Base-by-base conservation (phyloP, 2,797 vertebrate species). In the Pterois miles region DNA sequence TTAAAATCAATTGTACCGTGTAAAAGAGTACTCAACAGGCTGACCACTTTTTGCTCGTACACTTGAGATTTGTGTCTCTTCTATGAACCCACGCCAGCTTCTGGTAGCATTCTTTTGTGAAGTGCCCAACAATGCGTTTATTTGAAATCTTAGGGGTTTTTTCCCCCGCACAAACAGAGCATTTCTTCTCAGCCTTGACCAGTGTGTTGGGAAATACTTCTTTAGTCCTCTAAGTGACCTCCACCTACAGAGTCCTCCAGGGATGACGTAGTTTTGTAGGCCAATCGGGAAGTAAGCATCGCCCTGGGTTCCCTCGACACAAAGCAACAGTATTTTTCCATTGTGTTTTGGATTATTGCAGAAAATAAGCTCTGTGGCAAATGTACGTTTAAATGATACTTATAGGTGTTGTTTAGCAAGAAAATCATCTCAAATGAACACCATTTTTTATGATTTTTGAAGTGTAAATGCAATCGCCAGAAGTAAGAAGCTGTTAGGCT, bases 11-110 rank as follows among this genome's bases (percentile, higher is more conserved):
- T 71, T 68, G 10, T 48, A 29, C 40, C 31, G 8, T 50, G 13
- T 36, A 25, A 53, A 67, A 53, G 48, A 54, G 50, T 25, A 9
- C 57, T 64, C 10, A 3, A 23, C 31, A 54, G 62, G 27, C 71
- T 57, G 78, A 58, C 71, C 4, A 16, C 57, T 29, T 78, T 71
- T 76, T 73, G 58, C 33, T 62, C 46, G 7, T 46, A 63, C 81
- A 64, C 71, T 64, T 20, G 73, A 71, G 78, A 84, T 27, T 4
- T 23, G 4, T 23, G 33, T 70, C 27, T 83, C 57, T 27, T 69
- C 36, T 6, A 2, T 70, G 50, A 65, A 54, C 62, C 50, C 54
- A 46, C 38, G 56, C 10, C 36, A 52, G 75, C 57, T 27, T 34
- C 8, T 36, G n/a, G 8, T 71, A 52, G 54, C 54, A 9, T 33